phyloP scores from a whole-genome alignment of 2,113 vertebrate genomes.

The Budorcas taxicolor region DNA sequence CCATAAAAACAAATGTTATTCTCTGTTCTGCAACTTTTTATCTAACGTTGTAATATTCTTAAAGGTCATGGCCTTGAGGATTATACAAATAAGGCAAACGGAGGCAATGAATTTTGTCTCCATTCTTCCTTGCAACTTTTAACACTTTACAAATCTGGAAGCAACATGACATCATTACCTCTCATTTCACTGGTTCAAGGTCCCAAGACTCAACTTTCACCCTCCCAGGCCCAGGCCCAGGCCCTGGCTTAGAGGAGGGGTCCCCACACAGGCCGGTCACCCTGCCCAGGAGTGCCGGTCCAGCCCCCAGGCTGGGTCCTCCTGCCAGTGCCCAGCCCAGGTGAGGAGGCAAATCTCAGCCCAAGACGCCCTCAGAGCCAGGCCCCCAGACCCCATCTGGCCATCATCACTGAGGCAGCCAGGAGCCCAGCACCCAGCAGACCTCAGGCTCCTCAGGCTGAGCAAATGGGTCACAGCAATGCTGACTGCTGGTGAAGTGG shows the following conservation, averaged over 20 bases:
- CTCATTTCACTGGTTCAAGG: not conserved
- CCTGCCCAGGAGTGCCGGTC: not conserved
- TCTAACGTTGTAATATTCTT: not conserved
- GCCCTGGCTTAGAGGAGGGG: not conserved
- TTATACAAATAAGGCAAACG: not conserved
- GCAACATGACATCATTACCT: not conserved
- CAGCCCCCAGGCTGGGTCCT: not conserved
- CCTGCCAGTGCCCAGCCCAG: not conserved
- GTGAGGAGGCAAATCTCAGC: not conserved
- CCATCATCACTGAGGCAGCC: not conserved
- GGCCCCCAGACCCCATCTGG: not conserved
- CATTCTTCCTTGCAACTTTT: not conserved
- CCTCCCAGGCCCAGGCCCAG: not conserved
- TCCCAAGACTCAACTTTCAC: not conserved
- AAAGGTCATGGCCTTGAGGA: not conserved
- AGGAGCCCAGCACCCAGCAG: not conserved
- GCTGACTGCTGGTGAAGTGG: not conserved
- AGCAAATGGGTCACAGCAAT: not conserved
- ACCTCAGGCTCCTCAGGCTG: not conserved
- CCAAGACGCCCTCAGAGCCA: not conserved
- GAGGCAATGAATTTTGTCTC: not conserved
- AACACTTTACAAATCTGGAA: not conserved
- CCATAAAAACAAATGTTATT: not conserved
- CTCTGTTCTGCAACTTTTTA: not conserved
- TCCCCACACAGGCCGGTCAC: not conserved